Percentiles rank a stretch among this genome's conserved stretches.
Conservation (phyloP, 2,797 vertebrate species). For the Glossophaga mutica region DNA sequence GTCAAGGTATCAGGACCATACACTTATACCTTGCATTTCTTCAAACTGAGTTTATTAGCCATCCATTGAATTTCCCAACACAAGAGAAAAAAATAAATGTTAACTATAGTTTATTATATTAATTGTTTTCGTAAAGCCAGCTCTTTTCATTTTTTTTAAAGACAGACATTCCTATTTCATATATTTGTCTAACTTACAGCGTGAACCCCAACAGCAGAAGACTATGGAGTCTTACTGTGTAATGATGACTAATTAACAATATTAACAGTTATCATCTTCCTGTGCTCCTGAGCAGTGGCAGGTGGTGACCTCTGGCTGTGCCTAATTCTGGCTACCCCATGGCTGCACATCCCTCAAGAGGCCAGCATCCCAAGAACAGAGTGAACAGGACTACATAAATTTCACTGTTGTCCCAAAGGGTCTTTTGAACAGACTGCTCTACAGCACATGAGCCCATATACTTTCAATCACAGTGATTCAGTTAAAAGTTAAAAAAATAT, state of each 20-base stretch:
- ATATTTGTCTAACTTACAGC: not conserved
- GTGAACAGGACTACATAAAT: constrained; percentile 45
- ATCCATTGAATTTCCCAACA: not conserved
- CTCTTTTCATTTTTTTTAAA: not conserved
- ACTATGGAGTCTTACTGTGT: constrained; percentile 33
- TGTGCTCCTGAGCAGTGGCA: constrained; percentile 31
- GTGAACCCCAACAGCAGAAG: not conserved
- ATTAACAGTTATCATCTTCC: constrained; percentile 38
- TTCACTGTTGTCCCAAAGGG: constrained; percentile 51
- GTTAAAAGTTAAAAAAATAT: not conserved
- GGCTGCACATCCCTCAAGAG: constrained; percentile 50
- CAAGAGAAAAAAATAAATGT: not conserved
- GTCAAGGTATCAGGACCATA: not conserved
- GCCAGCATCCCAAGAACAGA: constrained; percentile 45
- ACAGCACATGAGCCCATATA: constrained; percentile 38
- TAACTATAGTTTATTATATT: not conserved
- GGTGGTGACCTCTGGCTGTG: constrained; percentile 59
- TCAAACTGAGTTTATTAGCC: not conserved
- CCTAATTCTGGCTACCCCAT: constrained; percentile 37
- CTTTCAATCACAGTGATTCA: constrained; percentile 9
- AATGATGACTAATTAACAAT: constrained; percentile 64
- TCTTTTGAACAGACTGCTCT: not conserved
- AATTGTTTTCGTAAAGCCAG: not conserved
- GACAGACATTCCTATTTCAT: not conserved
- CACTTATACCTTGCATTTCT: not conserved